Evolutionary conservation across 2,888 invertebrate species (phyloP), one percentile per base, ranked within the genome.

Genomic region (Caenorhabditis sp.): DNA sequence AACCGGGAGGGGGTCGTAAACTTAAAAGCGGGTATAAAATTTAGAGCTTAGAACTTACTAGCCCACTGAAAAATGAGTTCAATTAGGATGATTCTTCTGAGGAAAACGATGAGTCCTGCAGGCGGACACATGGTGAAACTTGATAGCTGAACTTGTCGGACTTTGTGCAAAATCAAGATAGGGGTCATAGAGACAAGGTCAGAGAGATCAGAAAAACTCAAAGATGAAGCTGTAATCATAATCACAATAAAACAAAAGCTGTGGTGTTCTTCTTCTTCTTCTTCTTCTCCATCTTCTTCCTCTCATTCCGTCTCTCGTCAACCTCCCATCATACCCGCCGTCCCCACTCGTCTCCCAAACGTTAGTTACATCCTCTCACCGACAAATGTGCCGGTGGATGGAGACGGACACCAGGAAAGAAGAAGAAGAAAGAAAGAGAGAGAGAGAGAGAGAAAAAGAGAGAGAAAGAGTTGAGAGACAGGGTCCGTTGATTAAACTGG

Each of bases 11-110:
- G 56, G 56, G 46, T 59, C 68, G 43, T 68, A 68, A 68, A 68
- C 68, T 68, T 68, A 59, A 68, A 43, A 68, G 50, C 50, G 41
- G 39, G 65, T 68, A 58, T 68, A 32, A 68, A 68, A 58, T 35
- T 68, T 68, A 9, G 58, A 68, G 68, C n/a, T n/a, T n/a, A n/a
- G n/a, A n/a, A n/a, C n/a, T n/a, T n/a, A n/a, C n/a, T n/a, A n/a
- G n/a, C n/a, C n/a, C n/a, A n/a, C n/a, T n/a, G n/a, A n/a, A n/a
- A n/a, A n/a, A n/a, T 35, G 11, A 7, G 11, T 13, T 35, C 35
- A 35, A 35, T 35, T 35, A 35, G 9, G 30, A 30, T 8, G 32
- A 17, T 2, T 2, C 41, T 41, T 41, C 20, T 41, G 41, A n/a
- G 13, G 15, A 41, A 41, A 6, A 9, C 13, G 13, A 9, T 20